Percentiles rank a stretch among this genome's conserved stretches.
Evolutionary conservation across 2,113 vertebrate species (phyloP).

Genomic region (Hippoglossus stenolepis): DNA sequence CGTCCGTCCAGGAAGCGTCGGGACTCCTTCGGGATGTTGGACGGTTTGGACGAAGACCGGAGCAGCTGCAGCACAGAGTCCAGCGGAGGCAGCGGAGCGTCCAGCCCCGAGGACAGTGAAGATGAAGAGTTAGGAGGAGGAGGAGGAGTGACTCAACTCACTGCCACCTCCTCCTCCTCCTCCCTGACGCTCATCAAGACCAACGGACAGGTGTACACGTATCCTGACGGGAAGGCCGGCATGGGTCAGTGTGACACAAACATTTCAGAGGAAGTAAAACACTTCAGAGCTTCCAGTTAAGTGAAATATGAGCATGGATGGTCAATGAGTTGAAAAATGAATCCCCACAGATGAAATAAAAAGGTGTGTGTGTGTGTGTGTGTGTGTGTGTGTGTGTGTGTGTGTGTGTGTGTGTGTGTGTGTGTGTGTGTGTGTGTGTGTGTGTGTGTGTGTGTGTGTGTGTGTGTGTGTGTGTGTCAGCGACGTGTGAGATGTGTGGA

Average conservation of each 20-base stretch:
- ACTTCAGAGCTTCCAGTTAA: background rate
- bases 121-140: constrained; percentile 83
- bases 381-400: background rate
- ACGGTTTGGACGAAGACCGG: constrained; percentile 93
- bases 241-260: constrained; percentile 87
- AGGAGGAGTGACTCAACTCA: constrained; percentile 68
- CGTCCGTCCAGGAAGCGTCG: constrained; percentile 86
- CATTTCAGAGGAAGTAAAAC: background rate
- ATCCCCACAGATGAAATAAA: background rate
- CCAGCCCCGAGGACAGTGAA: constrained; percentile 95
- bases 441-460: background rate
- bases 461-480: constrained; percentile 67
- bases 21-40: constrained; percentile 94
- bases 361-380: background rate
- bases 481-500: constrained; percentile 97
- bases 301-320: background rate
- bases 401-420: background rate
- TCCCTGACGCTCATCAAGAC: constrained; percentile 96
- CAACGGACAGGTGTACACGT: constrained; percentile 98
- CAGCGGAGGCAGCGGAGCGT: constrained; percentile 93
- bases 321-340: no score
- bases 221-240: constrained; percentile 95
- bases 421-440: background rate
- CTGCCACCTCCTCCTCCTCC: constrained; percentile 71
- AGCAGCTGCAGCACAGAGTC: constrained; percentile 80